Evolutionary conservation across 2,113 vertebrate species (phyloP).

Genomic region (Daubentonia madagascariensis): DNA sequence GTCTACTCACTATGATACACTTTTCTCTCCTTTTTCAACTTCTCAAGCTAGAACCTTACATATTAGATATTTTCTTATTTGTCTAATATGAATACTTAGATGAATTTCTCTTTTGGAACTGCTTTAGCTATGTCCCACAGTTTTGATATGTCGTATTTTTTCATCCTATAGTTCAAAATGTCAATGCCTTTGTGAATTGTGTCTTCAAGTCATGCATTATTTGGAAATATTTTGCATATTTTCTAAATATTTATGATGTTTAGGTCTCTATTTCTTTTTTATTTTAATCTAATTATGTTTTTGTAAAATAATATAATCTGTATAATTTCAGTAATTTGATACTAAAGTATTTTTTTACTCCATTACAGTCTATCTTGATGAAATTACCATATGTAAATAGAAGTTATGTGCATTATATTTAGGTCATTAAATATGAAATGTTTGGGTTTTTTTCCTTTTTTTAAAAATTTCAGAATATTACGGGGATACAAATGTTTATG

Average conservation of each 20-base stretch:
- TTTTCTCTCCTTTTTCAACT: neutral
- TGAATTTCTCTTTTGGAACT: neutral
- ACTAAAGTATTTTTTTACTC: neutral
- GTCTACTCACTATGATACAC: neutral
- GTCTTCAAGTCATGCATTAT: neutral
- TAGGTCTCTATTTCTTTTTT: neutral
- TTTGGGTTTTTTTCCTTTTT: too few species aligned
- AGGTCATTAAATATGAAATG: too few species aligned
- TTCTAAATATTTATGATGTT: neutral
- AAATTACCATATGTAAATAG: neutral
- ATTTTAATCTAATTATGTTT: neutral
- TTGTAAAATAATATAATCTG: neutral
- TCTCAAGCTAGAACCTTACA: neutral
- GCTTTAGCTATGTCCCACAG: neutral
- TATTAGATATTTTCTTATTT: neutral
- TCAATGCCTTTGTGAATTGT: too few species aligned
- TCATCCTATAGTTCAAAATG: too few species aligned
- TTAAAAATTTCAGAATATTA: too few species aligned
- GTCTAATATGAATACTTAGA: neutral
- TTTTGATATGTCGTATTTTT: too few species aligned
- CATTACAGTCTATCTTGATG: neutral
- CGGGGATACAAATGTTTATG: too few species aligned
- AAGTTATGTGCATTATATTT: too few species aligned
- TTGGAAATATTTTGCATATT: neutral
- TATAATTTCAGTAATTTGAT: neutral